Conservation (phyloP, 2,113 vertebrate species). For the Myotis lucifugus region DNA sequence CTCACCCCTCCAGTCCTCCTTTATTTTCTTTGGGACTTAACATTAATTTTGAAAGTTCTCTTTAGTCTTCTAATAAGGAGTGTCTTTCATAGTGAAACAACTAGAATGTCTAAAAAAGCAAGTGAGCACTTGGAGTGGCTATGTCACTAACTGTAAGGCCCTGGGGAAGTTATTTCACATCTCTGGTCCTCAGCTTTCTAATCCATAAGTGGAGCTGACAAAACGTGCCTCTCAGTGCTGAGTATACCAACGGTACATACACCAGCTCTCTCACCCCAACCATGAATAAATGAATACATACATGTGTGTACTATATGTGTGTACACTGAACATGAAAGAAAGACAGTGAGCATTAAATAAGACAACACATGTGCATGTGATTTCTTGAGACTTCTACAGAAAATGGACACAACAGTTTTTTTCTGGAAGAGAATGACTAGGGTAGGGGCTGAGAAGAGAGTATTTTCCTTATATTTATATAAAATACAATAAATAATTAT, state of each 20-base stretch:
- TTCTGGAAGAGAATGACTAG: neutral
- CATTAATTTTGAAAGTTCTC: neutral
- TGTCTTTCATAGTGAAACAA: neutral
- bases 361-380: neutral
- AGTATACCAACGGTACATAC: neutral
- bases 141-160: neutral
- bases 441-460: neutral
- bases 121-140: neutral
- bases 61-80: neutral
- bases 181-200: neutral
- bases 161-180: neutral
- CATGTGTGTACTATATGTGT: accelerated
- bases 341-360: neutral
- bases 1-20: neutral
- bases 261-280: neutral
- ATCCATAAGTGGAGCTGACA: neutral
- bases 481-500: neutral
- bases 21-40: neutral
- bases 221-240: neutral
- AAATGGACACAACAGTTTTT: neutral
- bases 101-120: neutral
- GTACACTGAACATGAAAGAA: neutral
- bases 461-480: neutral
- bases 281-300: neutral
- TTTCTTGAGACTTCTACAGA: neutral